These are phyloP conservation scores for Macrocentrus cingulum DNA, from an alignment of 1,140 invertebrate species.

Conservation along the genomic window DNA sequence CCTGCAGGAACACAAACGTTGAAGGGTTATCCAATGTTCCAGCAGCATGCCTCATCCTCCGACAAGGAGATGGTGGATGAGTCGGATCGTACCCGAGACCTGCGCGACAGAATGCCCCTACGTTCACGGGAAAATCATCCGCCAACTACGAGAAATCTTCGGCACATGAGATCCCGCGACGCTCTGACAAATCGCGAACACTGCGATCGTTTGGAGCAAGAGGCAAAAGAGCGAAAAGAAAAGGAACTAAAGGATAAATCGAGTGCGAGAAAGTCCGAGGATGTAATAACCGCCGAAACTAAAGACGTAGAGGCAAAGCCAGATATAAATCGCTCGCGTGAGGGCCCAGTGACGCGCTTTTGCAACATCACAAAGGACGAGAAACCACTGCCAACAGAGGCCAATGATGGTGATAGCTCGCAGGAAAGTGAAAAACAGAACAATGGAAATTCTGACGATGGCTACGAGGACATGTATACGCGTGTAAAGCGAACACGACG, in stretches of 20 bases:
- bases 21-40: constrained; percentile 59
- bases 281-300: constrained; percentile 40
- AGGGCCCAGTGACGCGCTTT: constrained; percentile 52
- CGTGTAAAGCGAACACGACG: constrained; percentile 63
- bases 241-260: constrained; percentile 39
- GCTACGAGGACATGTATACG: constrained; percentile 66
- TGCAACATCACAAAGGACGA: constrained; percentile 46
- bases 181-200: constrained; percentile 28
- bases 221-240: constrained; percentile 28
- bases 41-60: constrained; percentile 53
- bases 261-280: constrained; percentile 35
- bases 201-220: constrained; percentile 26
- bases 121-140: constrained; percentile 54
- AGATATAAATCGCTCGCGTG: constrained; percentile 46
- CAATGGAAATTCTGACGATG: constrained; percentile 55
- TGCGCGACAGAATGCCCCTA: constrained; percentile 48
- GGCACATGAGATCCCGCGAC: constrained; percentile 46
- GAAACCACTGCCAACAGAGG: constrained; percentile 28
- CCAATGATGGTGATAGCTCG: constrained; percentile 43
- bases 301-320: constrained; percentile 48
- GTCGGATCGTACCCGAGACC: constrained; percentile 44
- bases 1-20: constrained; percentile 54
- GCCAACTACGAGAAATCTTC: constrained; percentile 39
- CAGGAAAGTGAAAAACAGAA: constrained; percentile 50
- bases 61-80: constrained; percentile 56